Conservation (phyloP, 2,888 invertebrate species). For the Parochlus steinenii region DNA sequence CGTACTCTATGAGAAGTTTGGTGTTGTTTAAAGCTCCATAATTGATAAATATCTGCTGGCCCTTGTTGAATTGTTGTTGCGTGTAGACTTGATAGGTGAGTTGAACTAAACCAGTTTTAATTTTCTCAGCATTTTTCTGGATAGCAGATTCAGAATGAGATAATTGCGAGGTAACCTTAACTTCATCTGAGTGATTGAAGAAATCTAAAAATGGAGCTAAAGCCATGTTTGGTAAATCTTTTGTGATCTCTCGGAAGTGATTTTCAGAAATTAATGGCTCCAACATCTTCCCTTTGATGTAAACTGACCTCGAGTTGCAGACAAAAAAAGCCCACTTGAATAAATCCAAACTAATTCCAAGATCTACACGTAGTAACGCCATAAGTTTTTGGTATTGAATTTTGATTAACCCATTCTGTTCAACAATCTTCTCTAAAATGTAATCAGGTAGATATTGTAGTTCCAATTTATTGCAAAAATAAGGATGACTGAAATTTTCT, state of each 20-base stretch:
- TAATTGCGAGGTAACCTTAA: slow-evolving; percentile 35
- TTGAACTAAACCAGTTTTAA: slow-evolving; percentile 1
- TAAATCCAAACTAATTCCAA: slow-evolving; percentile 29
- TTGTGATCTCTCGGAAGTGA: slow-evolving; percentile 26
- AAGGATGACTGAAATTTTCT: slow-evolving; percentile 44
- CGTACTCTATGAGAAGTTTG: slow-evolving; percentile 73
- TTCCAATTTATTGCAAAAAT: slow-evolving; percentile 43
- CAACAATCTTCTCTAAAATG: slow-evolving; percentile 34
- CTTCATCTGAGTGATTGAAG: slow-evolving; percentile 63
- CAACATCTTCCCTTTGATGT: slow-evolving; percentile 39
- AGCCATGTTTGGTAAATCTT: slow-evolving; percentile 48
- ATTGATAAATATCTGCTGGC: slow-evolving; percentile 70
- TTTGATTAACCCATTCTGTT: slow-evolving; percentile 35
- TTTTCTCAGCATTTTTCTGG: slow-evolving; percentile 7
- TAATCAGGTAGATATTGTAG: slow-evolving; percentile 38
- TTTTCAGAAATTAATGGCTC: slow-evolving; percentile 26
- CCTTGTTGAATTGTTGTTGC: slow-evolving; percentile 32
- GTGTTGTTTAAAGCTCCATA: slow-evolving; percentile 72
- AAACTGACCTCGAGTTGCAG: slow-evolving; percentile 75
- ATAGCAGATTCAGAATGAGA: slow-evolving; percentile 13
- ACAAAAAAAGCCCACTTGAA: slow-evolving; percentile 71
- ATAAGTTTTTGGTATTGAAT: slow-evolving; percentile 18
- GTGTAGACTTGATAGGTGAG: slow-evolving; percentile 13
- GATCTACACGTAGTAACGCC: slow-evolving; percentile 17
- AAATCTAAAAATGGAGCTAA: slow-evolving; percentile 79